A percentile compares a stretch with the other conserved stretches of the same genome.
These are phyloP conservation scores for Adineta ricciae DNA, from an alignment of 2,888 invertebrate genomes.

Conservation along the genomic window DNA sequence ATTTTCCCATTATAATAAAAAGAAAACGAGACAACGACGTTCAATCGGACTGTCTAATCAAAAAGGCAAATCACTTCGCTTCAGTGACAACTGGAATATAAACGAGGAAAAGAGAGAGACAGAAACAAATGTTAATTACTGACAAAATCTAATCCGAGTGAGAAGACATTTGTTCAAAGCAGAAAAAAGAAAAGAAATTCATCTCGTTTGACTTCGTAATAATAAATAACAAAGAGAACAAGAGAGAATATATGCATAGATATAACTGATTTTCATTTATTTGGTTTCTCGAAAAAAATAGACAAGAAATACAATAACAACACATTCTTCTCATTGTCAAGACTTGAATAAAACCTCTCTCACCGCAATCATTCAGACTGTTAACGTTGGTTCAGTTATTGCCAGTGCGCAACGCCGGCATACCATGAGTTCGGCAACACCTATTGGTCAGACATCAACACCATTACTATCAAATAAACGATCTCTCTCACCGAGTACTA, in stretches of 20 bases:
- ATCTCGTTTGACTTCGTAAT: not conserved
- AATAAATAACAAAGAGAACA: not conserved
- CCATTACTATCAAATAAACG: not conserved
- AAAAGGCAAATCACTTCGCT: conserved; percentile 21
- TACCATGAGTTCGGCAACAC: not conserved
- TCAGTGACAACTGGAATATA: conserved; percentile 11
- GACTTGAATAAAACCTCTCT: not conserved
- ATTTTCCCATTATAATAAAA: not conserved
- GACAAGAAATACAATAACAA: not conserved
- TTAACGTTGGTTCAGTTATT: not conserved
- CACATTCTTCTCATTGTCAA: not conserved
- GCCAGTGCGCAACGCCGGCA: not conserved
- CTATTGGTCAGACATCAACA: not conserved
- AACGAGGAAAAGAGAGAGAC: not conserved
- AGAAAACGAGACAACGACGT: not conserved
- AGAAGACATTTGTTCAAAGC: not conserved
- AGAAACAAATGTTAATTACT: conserved; percentile 6
- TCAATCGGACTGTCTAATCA: not conserved
- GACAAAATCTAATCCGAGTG: not conserved
- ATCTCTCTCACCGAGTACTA: not conserved
- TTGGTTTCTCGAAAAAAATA: not conserved
- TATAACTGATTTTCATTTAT: not conserved
- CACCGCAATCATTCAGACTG: not conserved
- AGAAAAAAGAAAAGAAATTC: not conserved
- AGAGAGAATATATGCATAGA: not conserved